Base-by-base conservation (phyloP, 2,797 vertebrate species). In the Apogon hyalosoma region DNA sequence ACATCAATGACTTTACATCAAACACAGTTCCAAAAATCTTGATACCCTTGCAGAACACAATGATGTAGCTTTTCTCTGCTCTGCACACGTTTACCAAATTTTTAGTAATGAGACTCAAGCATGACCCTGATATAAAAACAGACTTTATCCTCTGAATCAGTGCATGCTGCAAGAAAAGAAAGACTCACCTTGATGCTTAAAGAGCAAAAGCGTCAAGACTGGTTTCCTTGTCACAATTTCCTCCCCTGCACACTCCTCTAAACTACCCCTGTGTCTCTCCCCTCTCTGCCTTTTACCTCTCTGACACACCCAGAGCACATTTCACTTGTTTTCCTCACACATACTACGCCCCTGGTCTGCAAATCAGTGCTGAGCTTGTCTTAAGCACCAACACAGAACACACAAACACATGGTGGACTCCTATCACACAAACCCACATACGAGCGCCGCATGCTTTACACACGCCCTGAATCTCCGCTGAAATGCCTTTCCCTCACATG, bases 161-260 rank as follows among this genome's bases (percentile, higher is more conserved):
- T 55, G 19, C 36, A 50, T 52, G 46, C 45, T 21, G 31, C 33
- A 49, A 63, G 3, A 75, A 69, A 13, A 65, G 14, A 60, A 50
- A 59, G n/a, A 90, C 88, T 82, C 77, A 90, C 89, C 86, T 85
- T 77, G 57, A 63, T 51, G 72, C 40, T 77, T 54, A 47, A 31
- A 70, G 80, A 73, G 80, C 49, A 78, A 75, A 73, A 73, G 56
- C 66, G 48, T 43, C 55, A 18, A 18, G 9, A 50, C 72, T 55
- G 55, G 33, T 43, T 15, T 47, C 63, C 48, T 63, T 63, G 45
- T 57, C 45, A 67, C 62, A 28, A 16, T 74, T 65, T 63, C 58
- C 65, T 63, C 1, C 9, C 38, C 43, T 42, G 69, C 8, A 8
- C 9, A 36, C 33, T 10, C 33, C 33, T 36, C 7, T 36, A 10